Conservation (phyloP, 92 coral and sea anemone genomes). For the Chrysogorgia sp. region DNA sequence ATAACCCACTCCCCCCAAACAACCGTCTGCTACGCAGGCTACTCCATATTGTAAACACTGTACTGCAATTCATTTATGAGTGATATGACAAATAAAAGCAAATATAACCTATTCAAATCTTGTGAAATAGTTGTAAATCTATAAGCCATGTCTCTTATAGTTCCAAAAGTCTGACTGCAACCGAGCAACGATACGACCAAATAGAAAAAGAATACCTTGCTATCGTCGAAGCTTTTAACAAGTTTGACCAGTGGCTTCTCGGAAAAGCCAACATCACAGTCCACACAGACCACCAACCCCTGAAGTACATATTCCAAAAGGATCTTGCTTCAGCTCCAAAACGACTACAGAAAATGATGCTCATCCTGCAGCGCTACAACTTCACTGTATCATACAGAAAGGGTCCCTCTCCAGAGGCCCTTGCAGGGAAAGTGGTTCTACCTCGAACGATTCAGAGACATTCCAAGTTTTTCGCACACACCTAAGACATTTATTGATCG, state of each 20-base stretch:
- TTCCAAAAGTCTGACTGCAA: conserved; percentile 53
- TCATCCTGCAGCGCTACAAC: conserved; percentile 52
- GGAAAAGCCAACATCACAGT: conserved; percentile 55
- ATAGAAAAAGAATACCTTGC: conserved; percentile 62
- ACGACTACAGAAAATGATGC: conserved; percentile 65
- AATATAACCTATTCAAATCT: too few species aligned
- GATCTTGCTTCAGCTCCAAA: conserved; percentile 51
- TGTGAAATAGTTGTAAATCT: too few species aligned
- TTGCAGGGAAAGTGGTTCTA: conserved; percentile 38
- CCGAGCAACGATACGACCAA: conserved; percentile 52
- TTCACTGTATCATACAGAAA: conserved; percentile 44
- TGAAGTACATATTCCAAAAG: conserved; percentile 50
- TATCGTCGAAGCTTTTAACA: conserved; percentile 61
- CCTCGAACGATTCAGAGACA: conserved; percentile 21
- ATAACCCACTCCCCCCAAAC: too few species aligned
- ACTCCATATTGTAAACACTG: too few species aligned
- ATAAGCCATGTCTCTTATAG: too few species aligned
- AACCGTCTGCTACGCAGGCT: too few species aligned
- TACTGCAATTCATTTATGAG: too few species aligned
- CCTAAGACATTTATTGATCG: not conserved
- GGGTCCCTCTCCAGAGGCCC: conserved; percentile 56
- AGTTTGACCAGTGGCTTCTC: conserved; percentile 58
- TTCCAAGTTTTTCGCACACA: conserved; percentile 36
- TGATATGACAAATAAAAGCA: too few species aligned
- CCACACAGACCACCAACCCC: conserved; percentile 62